Base-by-base conservation (phyloP, 2,797 vertebrate genomes). In the Poeciliopsis paucimaculata region DNA sequence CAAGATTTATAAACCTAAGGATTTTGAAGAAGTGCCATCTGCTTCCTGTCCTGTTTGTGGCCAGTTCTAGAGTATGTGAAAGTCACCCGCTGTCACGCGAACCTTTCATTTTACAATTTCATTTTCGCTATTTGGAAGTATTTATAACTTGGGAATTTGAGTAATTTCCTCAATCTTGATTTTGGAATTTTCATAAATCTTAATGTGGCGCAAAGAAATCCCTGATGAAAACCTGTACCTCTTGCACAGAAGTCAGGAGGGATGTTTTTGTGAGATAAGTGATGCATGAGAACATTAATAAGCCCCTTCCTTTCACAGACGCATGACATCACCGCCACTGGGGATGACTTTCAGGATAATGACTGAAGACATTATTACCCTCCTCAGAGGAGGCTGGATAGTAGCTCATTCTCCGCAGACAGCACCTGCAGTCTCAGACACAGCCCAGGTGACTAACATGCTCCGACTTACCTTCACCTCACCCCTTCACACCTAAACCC, bases 391-490 rank as follows among this genome's bases (percentile, higher is more conserved):
- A 74, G 86, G 71, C 13, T 82, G 47, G 46, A 85, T 26, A 79
- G 51, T 87, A 74, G 77, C 83, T 81, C 83, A 79, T 89, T 85
- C 55, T 80, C 53, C 53, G 28, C 9, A 73, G 31, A 16, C 60
- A 84, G 70, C 89, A 94, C 90, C 89, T 93, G 91, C 77, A 6
- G 71, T 79, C 34, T 31, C 77, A 53, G 80, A 85, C 82, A 34
- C 68, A 74, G 70, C 80, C 82, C 80, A 62, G 82, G 39, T 94
- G 91, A 92, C 85, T 90, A 91, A 93, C 91, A 87, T 80, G 80
- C 66, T 86, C 72, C 78, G 82, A 88, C 88, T 89, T 90, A 90
- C 74, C 81, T 79, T 72, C 45, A 86, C 87, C 86, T 92, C 85
- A 86, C 84, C 82, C 77, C 47, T 77, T 80, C 72, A 75, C 76